Percentiles rank a stretch among this genome's conserved stretches.
Conservation (phyloP, 2,888 invertebrate species). For the Calliopum simillimum region DNA sequence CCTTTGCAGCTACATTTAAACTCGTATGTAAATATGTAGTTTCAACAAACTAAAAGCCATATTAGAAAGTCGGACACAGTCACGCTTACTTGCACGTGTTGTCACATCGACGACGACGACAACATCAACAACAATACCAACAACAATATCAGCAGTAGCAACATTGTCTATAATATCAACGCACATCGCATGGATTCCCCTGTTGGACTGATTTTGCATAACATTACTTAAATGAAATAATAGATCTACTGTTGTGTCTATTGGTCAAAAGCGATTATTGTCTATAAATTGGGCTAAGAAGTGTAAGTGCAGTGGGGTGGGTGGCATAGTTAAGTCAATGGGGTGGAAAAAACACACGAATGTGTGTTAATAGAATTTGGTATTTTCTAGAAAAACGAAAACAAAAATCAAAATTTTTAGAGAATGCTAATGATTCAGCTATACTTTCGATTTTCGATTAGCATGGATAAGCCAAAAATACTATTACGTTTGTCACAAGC, state of each 20-base stretch:
- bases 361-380: no score
- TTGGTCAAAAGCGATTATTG: not conserved
- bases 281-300: not conserved
- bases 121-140: not conserved
- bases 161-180: slow-evolving; percentile 10
- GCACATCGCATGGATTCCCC: not conserved
- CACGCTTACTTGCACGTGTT: slow-evolving; percentile 54
- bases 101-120: slow-evolving; percentile 28
- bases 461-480: no score
- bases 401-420: no score
- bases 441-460: no score
- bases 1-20: not conserved
- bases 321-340: not conserved
- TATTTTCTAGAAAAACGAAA: no score
- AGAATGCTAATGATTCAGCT: no score
- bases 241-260: not conserved
- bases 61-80: slow-evolving; percentile 50
- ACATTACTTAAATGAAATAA: not conserved
- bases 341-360: not conserved
- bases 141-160: slow-evolving; percentile 1
- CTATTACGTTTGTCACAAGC: no score
- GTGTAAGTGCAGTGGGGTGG: not conserved
- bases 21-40: not conserved
- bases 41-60: not conserved
- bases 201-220: slow-evolving; percentile 12